Percentiles rank a stretch among this genome's conserved stretches.
These are phyloP conservation scores for Phrynosoma platyrhinos DNA, from an alignment of 2,113 vertebrate genomes.

Conservation along the genomic window DNA sequence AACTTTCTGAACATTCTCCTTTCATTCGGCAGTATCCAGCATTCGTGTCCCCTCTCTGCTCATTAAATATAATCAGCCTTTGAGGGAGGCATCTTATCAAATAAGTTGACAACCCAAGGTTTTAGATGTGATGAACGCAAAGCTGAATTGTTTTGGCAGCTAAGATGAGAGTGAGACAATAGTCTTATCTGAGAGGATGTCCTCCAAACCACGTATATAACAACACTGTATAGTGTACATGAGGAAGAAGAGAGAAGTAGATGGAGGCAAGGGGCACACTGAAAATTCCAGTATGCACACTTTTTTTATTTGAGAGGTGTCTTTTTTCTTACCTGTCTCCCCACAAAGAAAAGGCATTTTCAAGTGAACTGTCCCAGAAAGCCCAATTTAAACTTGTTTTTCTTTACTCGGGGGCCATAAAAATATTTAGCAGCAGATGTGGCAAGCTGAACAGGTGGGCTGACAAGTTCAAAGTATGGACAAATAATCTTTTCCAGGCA, in stretches of 20 bases:
- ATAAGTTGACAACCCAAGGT: slow-evolving; percentile 31
- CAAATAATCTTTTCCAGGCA: slow-evolving; percentile 7
- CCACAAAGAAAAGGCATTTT: slow-evolving; percentile 16
- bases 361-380: slow-evolving; percentile 5
- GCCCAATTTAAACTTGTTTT: neutral
- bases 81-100: neutral
- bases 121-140: slow-evolving; percentile 28
- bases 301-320: neutral
- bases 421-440: neutral
- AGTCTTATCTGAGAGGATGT: slow-evolving; percentile 37
- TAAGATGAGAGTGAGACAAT: slow-evolving; percentile 29
- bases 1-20: slow-evolving; percentile 40
- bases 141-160: slow-evolving; percentile 17
- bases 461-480: slow-evolving; percentile 26
- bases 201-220: neutral
- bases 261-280: neutral
- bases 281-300: neutral
- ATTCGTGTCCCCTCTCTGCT: slow-evolving; percentile 37
- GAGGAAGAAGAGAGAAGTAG: neutral
- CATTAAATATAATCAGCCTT: slow-evolving; percentile 62
- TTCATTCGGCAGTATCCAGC: neutral
- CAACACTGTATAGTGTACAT: neutral
- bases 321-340: neutral
- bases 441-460: slow-evolving; percentile 18
- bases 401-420: neutral